A percentile compares a stretch with the other conserved stretches of the same genome.
Evolutionary conservation across 2,113 vertebrate genomes (phyloP).

Genomic region (Antechinus flavipes): DNA sequence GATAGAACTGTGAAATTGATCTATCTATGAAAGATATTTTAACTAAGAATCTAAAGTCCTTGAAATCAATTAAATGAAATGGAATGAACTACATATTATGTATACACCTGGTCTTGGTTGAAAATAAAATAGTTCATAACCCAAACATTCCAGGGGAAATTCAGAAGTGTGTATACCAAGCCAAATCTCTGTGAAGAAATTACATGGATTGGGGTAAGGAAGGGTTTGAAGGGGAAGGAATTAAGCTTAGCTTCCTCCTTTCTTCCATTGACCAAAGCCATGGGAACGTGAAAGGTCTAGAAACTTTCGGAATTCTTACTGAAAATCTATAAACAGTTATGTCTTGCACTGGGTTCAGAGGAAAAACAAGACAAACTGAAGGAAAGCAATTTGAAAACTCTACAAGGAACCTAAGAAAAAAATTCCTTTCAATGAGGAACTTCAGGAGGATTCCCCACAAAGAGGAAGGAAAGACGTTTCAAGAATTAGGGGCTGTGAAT

Average conservation of each 20-base stretch:
- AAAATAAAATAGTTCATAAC: background rate
- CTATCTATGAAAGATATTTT: background rate
- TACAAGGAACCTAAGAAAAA: background rate
- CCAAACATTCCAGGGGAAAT: background rate
- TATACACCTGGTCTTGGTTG: background rate
- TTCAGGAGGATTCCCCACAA: background rate
- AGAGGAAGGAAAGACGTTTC: background rate
- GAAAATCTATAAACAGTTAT: background rate
- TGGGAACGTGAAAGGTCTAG: background rate
- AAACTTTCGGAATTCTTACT: background rate
- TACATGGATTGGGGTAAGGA: background rate
- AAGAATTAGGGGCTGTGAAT: background rate
- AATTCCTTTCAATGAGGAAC: background rate
- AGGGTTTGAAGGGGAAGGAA: background rate
- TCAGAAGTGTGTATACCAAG: background rate
- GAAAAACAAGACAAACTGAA: background rate
- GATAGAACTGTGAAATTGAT: background rate
- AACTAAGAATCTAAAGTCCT: background rate
- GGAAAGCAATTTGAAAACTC: background rate
- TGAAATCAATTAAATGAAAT: background rate
- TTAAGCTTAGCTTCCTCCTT: background rate
- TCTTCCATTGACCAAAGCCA: background rate
- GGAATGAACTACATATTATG: background rate
- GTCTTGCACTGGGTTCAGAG: background rate
- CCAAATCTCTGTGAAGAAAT: background rate